Evolutionary conservation across 2,113 vertebrate genomes (phyloP).

Genomic region (Pomatorhinus ruficollis): DNA sequence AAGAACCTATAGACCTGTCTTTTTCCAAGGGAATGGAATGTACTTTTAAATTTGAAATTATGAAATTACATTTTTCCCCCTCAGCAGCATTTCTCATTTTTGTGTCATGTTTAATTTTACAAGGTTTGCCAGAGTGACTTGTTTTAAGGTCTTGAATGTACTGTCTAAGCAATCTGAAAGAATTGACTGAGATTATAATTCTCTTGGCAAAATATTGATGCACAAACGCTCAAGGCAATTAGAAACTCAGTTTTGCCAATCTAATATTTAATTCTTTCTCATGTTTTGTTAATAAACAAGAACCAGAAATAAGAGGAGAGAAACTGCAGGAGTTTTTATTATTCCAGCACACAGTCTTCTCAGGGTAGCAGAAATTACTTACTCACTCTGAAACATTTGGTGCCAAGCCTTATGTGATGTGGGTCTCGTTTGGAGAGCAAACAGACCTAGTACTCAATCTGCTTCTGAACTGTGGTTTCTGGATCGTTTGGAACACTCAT

Average conservation of each 20-base stretch:
- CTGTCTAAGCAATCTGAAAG: neutral
- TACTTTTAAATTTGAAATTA: neutral
- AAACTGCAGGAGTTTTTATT: neutral
- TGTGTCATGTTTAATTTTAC: neutral
- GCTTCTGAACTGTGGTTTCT: neutral
- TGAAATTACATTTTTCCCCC: neutral
- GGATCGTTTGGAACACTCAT: fast-evolving
- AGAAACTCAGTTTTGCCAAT: neutral
- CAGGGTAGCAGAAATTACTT: neutral
- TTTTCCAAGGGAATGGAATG: neutral
- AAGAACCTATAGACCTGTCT: neutral
- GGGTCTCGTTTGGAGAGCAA: neutral
- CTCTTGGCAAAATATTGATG: neutral
- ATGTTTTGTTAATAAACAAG: neutral
- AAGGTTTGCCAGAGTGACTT: neutral
- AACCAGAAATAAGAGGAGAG: neutral
- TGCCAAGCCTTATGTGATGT: neutral
- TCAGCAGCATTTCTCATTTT: neutral
- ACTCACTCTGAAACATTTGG: neutral
- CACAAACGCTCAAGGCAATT: neutral
- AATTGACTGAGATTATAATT: neutral
- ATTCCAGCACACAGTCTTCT: neutral
- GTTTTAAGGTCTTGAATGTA: neutral
- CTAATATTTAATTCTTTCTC: constrained; percentile 1
- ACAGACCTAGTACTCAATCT: neutral